Conservation (phyloP, 2,888 invertebrate species). For the Trachelus iudaicus region DNA sequence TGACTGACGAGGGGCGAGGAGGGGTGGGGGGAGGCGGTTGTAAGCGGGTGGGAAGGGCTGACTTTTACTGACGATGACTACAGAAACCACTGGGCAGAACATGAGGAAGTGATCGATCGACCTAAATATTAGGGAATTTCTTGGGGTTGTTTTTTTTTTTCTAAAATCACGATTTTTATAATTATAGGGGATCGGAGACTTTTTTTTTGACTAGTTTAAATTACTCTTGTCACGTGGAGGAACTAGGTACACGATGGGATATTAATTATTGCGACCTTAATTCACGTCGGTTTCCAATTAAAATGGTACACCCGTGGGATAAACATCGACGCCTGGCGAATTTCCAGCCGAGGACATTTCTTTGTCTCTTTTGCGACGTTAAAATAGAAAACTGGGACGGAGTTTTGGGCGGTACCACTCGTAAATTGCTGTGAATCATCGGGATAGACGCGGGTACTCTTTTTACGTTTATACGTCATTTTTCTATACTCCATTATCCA, state of each 20-base stretch:
- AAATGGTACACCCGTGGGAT: slow-evolving; percentile 18
- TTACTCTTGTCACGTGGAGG: neutral
- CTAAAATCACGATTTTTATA: neutral
- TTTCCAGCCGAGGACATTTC: slow-evolving; percentile 46
- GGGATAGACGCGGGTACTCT: neutral
- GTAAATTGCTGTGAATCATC: neutral
- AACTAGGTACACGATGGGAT: neutral
- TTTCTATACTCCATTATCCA: slow-evolving; percentile 30
- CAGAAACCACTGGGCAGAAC: neutral
- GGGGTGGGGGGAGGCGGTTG: neutral
- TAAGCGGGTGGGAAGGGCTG: neutral
- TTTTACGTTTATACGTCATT: neutral
- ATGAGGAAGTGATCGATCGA: neutral
- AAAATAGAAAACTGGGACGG: slow-evolving; percentile 56
- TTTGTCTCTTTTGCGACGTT: slow-evolving; percentile 46
- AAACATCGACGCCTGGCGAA: slow-evolving; percentile 50
- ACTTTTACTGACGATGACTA: neutral
- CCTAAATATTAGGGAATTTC: neutral
- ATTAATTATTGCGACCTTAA: neutral
- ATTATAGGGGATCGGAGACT: neutral
- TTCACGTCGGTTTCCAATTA: slow-evolving; percentile 17
- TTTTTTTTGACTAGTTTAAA: neutral
- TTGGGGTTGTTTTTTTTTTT: neutral
- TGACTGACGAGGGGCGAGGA: slow-evolving; percentile 13
- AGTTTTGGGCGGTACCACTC: neutral